Base-by-base conservation (phyloP, 2,113 vertebrate genomes). In the Hipposideros armiger region DNA sequence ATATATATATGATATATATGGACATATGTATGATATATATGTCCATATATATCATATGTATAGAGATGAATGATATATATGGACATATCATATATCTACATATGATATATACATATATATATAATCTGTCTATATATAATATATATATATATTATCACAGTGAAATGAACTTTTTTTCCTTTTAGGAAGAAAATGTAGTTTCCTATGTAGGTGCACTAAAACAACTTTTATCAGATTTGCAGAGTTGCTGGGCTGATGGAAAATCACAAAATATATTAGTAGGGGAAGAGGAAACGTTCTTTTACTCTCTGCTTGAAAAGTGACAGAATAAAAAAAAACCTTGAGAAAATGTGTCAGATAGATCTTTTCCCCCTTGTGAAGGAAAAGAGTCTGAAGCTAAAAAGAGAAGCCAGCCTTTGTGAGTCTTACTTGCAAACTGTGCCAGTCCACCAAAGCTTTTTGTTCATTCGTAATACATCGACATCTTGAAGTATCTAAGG, bases 261-360 rank as follows among this genome's bases (percentile, higher is more conserved):
- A 81, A 97, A 86, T 95, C 32, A 86, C 28, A 97, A n/a, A 62
- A 97, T 96, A 50, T 92, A 72, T 93, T 93, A 97, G 78, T 56
- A 87, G 47, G 73, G 30, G 28, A 93, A 97, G 62, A 93, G 89
- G 80, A 97, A 93, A 96, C 64, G 50, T 80, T 26, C 70, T 96
- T 95, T 95, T 45, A 69, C 45, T 91, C 47, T 86, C 91, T 91
- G 86, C 74, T 90, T 97, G 92, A 95, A 84, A 94, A 95, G 54
- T 93, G 74, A 97, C 96, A 96, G 95, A 93, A 97, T 91, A 87
- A 97, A 97, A 95, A 50, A 92, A 95, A 96, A 83, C 64, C 89
- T 94, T 94, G 86, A 94, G 90, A 93, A 93, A 94, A 84, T 56
- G 70, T 95, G 89, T 95, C 86, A 66, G 69, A 85, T 82, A 91